Percentiles rank a stretch among this genome's conserved stretches.
phyloP scores from a whole-genome alignment of 2,888 invertebrate species.

The Harpagoxenus sublaevis region DNA sequence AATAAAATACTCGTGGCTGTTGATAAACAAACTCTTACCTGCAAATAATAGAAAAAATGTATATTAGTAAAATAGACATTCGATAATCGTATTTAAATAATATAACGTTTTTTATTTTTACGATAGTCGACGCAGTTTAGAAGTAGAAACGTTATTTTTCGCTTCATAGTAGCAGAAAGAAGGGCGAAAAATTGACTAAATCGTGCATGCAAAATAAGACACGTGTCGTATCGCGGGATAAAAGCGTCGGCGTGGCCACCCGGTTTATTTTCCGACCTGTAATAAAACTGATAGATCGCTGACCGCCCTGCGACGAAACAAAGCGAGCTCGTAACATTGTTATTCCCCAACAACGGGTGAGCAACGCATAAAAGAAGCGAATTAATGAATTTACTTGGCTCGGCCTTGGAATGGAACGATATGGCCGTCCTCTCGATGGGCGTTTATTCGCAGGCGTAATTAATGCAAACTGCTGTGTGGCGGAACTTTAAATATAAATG shows the following conservation, averaged over 20 bases:
- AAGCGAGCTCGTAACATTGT: slow-evolving; percentile 46
- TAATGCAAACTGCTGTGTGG: slow-evolving; percentile 71
- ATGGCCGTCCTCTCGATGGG: slow-evolving; percentile 31
- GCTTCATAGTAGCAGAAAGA: not conserved
- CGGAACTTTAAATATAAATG: slow-evolving; percentile 74
- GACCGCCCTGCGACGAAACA: not conserved
- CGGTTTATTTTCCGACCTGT: slow-evolving; percentile 7
- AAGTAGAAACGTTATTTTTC: not conserved
- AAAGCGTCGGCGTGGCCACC: not conserved
- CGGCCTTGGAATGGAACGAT: slow-evolving; percentile 34
- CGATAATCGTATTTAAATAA: not conserved
- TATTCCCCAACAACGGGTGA: slow-evolving; percentile 29
- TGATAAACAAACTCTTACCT: slow-evolving; percentile 27
- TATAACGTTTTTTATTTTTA: not conserved
- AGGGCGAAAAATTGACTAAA: slow-evolving; percentile 1
- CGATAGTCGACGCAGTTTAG: not conserved
- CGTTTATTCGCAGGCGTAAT: slow-evolving; percentile 69
- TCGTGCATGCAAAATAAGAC: slow-evolving; percentile 24
- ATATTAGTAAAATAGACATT: slow-evolving; percentile 12
- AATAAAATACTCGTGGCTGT: not conserved
- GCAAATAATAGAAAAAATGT: not conserved
- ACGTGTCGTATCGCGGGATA: slow-evolving; percentile 17
- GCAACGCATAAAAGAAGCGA: slow-evolving; percentile 38
- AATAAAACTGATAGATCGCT: slow-evolving; percentile 42
- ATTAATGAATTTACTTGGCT: slow-evolving; percentile 58